Percentiles rank a stretch among this genome's conserved stretches.
Evolutionary conservation across 92 coral and sea anemone genomes (phyloP).

Genomic region (Parazoanthus atlanticus): DNA sequence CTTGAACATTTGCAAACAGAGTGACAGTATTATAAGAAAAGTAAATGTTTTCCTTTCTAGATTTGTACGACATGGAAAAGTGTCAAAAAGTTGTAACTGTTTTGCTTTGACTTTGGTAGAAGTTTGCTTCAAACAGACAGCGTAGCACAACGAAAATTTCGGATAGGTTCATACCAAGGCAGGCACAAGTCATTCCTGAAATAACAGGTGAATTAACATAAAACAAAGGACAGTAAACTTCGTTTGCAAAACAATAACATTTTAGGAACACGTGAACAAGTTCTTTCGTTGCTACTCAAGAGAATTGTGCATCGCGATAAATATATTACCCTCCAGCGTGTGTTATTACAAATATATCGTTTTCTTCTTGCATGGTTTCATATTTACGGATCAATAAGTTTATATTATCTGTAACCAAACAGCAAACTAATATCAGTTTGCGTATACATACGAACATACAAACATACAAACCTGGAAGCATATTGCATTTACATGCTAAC

Average conservation of each 20-base stretch:
- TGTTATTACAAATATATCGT: too few species aligned
- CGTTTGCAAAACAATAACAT: conserved; percentile 24
- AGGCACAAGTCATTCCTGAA: not conserved
- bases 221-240: not conserved
- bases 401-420: not conserved
- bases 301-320: not conserved
- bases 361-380: not conserved
- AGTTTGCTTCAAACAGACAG: not conserved
- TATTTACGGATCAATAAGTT: not conserved
- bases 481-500: not conserved
- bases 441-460: too few species aligned
- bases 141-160: not conserved
- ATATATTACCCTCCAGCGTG: not conserved
- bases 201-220: not conserved
- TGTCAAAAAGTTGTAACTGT: too few species aligned
- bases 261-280: conserved; percentile 5
- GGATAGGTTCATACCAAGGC: not conserved
- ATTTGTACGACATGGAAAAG: too few species aligned
- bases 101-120: not conserved
- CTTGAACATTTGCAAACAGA: not conserved
- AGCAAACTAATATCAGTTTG: not conserved
- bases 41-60: not conserved
- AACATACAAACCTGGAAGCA: not conserved
- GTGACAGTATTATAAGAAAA: not conserved
- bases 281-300: conserved; percentile 19